Base-by-base conservation (phyloP, 2,113 vertebrate genomes). In the Nothoprocta pentlandii region DNA sequence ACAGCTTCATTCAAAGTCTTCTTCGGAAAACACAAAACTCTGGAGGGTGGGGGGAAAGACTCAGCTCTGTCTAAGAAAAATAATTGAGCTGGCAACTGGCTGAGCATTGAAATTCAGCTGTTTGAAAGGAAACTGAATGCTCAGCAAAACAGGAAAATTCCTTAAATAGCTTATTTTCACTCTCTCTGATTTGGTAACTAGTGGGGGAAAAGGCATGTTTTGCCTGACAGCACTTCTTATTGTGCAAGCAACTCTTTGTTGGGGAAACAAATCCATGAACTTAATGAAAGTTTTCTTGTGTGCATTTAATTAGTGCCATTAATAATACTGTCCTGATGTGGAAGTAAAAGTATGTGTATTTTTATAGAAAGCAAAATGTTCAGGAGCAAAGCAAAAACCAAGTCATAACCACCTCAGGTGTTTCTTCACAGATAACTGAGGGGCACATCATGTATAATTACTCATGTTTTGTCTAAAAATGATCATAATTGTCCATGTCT, bases 131-230 rank as follows among this genome's bases (percentile, higher is more conserved):
- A 90, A 74, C 7, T 12, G 9, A 39, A 12, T 47, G 30, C 16
- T 86, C 13, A 67, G 32, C 5, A 84, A 80, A 93, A 36, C 5
- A 69, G 25, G 54, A 51, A 9, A 4, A 39, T n/a, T 47, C 68
- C n/a, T 75, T 54, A 63, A 94, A 79, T 49, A 67, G 26, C 66
- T 76, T 80, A 41, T 70, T 77, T 94, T 83, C 25, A 80, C 53
- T 73, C 41, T 14, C 5, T 74, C 84, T 70, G n/a, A 74, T 67
- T 77, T 87, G 12, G 7, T 41, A 70, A 17, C 20, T 87, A 14
- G n/a, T 63, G 23, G 32, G 51, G 70, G 36, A 84, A 87, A 76
- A n/a, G 75, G 2, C 30, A 11, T 67, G 4, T 67, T 94, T 90
- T 75, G 17, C 13, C 8, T 46, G 12, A 83, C 2, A 41, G 20